These are phyloP conservation scores for Parelbella ahira DNA, from an alignment of 2,888 invertebrate species.

Conservation along the genomic window DNA sequence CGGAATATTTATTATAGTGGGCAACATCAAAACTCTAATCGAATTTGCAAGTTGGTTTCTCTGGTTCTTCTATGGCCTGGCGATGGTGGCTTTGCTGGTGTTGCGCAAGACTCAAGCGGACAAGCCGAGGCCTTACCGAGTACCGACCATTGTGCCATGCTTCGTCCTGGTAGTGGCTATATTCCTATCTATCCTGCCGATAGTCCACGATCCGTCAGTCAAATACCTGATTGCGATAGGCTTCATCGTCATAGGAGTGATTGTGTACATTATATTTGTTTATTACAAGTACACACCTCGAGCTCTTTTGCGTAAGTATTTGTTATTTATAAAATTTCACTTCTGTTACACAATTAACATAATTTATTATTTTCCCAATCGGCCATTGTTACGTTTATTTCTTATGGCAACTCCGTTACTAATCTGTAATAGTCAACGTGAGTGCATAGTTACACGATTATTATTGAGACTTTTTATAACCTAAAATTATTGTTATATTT, in stretches of 20 bases:
- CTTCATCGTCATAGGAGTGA: conserved; percentile 85
- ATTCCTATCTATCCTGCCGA: conserved; percentile 87
- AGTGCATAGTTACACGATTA: no score
- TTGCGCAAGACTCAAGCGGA: conserved; percentile 85
- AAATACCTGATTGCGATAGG: conserved; percentile 88
- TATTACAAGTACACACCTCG: conserved; percentile 84
- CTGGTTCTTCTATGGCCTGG: conserved; percentile 92
- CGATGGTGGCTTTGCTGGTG: conserved; percentile 88
- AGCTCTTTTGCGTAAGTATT: conserved; percentile 82
- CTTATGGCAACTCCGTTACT: no score
- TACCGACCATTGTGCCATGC: conserved; percentile 86
- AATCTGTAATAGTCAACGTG: no score
- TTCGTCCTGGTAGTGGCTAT: conserved; percentile 85
- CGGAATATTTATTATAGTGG: conserved; percentile 84
- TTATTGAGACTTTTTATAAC: no score
- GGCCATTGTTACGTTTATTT: no score
- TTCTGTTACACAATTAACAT: no score
- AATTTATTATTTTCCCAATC: no score
- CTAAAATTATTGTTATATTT: no score
- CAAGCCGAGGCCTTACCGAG: conserved; percentile 86
- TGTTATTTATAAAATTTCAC: no score
- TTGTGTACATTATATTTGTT: conserved; percentile 88
- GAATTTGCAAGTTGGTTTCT: conserved; percentile 93
- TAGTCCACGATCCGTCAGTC: conserved; percentile 86
- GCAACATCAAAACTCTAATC: conserved; percentile 88